phyloP scores from a whole-genome alignment of 2,113 vertebrate species.

The Aegithalos caudatus region DNA sequence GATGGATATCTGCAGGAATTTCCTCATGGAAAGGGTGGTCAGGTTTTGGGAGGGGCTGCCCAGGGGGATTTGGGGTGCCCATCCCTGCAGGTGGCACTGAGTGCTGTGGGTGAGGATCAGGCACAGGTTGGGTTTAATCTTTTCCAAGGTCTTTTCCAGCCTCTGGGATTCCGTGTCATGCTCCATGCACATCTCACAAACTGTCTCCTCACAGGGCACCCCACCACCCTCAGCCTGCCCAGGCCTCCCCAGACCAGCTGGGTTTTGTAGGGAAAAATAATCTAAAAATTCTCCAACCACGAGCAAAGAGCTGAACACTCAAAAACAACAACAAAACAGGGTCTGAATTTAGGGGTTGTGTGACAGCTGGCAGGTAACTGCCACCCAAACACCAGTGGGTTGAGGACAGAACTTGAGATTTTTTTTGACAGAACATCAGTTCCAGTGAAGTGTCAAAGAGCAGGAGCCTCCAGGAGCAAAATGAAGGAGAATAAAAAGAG shows the following conservation, averaged over 20 bases:
- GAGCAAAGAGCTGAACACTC: not conserved
- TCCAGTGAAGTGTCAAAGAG: not conserved
- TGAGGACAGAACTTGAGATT: not conserved
- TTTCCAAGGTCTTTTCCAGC: not conserved
- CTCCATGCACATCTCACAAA: rapidly evolving
- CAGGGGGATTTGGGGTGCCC: not conserved
- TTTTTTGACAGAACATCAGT: not conserved
- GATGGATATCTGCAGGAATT: not conserved
- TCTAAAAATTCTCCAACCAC: not conserved
- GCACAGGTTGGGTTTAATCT: not conserved
- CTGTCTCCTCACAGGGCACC: rapidly evolving
- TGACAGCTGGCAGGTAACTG: not conserved
- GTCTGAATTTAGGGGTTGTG: not conserved
- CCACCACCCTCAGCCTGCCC: not conserved
- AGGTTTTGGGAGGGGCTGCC: not conserved
- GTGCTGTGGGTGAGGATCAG: not conserved
- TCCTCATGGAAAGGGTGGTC: not conserved
- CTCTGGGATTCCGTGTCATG: not conserved
- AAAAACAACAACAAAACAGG: not conserved
- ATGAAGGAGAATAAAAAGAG: not conserved
- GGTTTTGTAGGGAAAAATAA: not conserved
- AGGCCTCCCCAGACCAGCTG: not conserved
- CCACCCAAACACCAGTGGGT: rapidly evolving
- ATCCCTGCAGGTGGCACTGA: not conserved
- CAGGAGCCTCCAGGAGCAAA: not conserved